Percentiles rank a stretch among this genome's conserved stretches.
phyloP scores from a whole-genome alignment of 2,888 invertebrate genomes.

The Plutella xylostella region DNA sequence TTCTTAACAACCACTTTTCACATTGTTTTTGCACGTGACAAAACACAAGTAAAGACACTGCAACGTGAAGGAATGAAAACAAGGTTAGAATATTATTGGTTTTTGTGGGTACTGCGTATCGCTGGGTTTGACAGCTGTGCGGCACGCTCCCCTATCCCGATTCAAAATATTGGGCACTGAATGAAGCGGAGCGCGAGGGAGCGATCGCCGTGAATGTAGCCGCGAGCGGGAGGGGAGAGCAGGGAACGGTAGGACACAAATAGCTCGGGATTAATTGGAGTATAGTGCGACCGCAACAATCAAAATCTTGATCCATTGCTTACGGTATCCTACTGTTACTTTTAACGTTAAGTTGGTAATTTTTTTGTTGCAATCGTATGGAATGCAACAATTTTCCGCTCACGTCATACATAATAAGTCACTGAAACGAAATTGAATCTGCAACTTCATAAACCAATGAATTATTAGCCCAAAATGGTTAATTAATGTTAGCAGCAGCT shows the following conservation, averaged over 20 bases:
- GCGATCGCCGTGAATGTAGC: conserved; percentile 40
- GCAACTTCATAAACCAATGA: neutral
- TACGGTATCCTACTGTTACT: neutral
- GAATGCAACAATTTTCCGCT: conserved; percentile 4
- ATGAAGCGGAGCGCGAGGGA: conserved; percentile 39
- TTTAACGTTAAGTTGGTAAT: neutral
- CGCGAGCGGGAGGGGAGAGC: conserved; percentile 34
- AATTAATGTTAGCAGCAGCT: conserved; percentile 9
- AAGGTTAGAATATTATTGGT: conserved; percentile 22
- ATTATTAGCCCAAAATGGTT: neutral
- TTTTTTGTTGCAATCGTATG: conserved; percentile 6
- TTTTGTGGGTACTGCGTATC: conserved; percentile 29
- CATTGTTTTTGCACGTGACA: conserved; percentile 69
- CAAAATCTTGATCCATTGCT: conserved; percentile 29
- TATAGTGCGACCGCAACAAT: conserved; percentile 38
- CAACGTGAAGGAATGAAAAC: conserved; percentile 37
- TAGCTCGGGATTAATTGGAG: conserved; percentile 48
- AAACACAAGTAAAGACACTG: conserved; percentile 69
- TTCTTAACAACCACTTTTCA: conserved; percentile 70
- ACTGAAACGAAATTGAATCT: neutral
- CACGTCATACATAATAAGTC: conserved; percentile 5
- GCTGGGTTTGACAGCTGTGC: conserved; percentile 67
- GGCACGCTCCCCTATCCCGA: conserved; percentile 49
- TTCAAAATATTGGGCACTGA: conserved; percentile 49
- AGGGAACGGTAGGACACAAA: conserved; percentile 45